Evolutionary conservation across 1,140 invertebrate species (phyloP).

Genomic region (Ruditapes philippinarum): DNA sequence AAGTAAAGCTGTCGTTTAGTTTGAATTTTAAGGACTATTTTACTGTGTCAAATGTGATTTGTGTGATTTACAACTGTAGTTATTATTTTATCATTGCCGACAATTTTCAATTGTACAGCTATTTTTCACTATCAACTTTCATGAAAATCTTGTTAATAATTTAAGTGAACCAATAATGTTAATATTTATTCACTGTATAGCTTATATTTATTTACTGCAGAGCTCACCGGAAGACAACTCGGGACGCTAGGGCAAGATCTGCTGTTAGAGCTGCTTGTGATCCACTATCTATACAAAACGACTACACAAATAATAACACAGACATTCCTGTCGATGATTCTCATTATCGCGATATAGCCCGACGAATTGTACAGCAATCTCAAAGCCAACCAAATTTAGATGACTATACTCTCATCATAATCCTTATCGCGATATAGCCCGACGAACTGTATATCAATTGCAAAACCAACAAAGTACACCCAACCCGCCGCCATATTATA

Average conservation of each 20-base stretch:
- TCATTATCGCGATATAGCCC: conserved; percentile 22
- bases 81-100: too few relatives aligned
- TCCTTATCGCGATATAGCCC: conserved; percentile 30
- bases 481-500: not conserved
- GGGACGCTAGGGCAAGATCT: not conserved
- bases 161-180: not conserved
- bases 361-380: not conserved
- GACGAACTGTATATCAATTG: not conserved
- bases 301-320: not conserved
- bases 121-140: too few relatives aligned
- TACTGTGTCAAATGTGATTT: too few relatives aligned
- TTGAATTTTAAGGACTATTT: too few relatives aligned
- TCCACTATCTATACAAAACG: not conserved
- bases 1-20: too few relatives aligned
- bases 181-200: not conserved
- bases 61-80: too few relatives aligned
- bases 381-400: too few relatives aligned
- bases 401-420: too few relatives aligned
- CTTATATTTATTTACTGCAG: too few relatives aligned
- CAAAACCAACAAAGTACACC: not conserved
- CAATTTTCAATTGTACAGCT: too few relatives aligned
- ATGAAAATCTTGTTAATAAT: too few relatives aligned
- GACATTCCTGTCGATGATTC: not conserved
- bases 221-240: not conserved
- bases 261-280: not conserved